Conservation (phyloP, 1,140 invertebrate species). For the Drosophila grimshawi region DNA sequence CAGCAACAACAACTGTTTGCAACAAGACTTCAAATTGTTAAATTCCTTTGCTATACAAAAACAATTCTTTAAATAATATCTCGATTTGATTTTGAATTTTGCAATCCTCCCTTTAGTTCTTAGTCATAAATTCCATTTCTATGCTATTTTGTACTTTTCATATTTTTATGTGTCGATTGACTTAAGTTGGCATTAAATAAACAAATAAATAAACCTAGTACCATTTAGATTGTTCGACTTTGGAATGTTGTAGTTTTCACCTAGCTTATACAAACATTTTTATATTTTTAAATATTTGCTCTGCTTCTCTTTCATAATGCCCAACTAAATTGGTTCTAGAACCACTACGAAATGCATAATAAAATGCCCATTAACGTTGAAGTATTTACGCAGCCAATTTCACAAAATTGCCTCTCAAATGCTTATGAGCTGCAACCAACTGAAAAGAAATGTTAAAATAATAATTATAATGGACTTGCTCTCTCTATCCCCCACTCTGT, state of each 20-base stretch:
- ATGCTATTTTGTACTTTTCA: not conserved
- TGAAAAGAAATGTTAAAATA: constrained; percentile 24
- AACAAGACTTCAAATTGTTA: constrained; percentile 26
- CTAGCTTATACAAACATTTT: no score
- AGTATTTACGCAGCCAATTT: constrained; percentile 22
- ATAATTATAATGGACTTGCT: constrained; percentile 25
- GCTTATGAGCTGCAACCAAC: no score
- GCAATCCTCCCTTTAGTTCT: not conserved
- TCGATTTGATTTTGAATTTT: constrained; percentile 45
- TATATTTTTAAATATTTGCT: not conserved
- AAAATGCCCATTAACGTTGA: not conserved
- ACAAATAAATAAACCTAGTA: no score
- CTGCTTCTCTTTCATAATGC: not conserved
- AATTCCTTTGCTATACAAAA: constrained; percentile 12
- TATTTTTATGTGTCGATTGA: not conserved
- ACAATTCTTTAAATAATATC: constrained; percentile 41
- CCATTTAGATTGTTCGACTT: no score
- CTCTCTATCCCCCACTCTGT: not conserved
- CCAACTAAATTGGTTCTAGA: not conserved
- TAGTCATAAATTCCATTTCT: no score
- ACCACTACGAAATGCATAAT: not conserved
- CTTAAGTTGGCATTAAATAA: no score
- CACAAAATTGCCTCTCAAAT: constrained; percentile 1
- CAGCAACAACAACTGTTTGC: constrained; percentile 23
- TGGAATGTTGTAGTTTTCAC: no score